Conservation (phyloP, 2,888 invertebrate genomes). For the Microplitis deprimator region DNA sequence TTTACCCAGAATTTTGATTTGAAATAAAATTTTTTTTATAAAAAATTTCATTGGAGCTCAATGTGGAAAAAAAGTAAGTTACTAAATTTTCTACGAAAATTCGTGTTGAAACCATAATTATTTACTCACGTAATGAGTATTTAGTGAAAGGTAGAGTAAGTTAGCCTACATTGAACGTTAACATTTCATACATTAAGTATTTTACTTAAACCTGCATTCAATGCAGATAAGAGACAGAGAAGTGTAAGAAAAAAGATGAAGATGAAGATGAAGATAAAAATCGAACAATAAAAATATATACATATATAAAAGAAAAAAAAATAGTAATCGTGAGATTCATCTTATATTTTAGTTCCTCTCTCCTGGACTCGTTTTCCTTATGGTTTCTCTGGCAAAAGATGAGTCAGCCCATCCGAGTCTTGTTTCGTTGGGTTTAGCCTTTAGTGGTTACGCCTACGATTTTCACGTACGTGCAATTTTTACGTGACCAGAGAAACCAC, state of each 20-base stretch:
- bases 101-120: too few relatives aligned
- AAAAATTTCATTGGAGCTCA: too few relatives aligned
- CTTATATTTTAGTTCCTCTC: not conserved
- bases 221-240: not conserved
- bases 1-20: too few relatives aligned
- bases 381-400: conserved; percentile 20
- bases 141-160: too few relatives aligned
- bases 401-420: conserved; percentile 31
- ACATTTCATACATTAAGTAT: too few relatives aligned
- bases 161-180: too few relatives aligned
- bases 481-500: not conserved
- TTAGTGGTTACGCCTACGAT: conserved; percentile 28
- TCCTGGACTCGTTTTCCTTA: not conserved
- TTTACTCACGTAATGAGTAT: too few relatives aligned
- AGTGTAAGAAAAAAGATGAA: not conserved
- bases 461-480: conserved; percentile 9
- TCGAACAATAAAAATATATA: not conserved
- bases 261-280: not conserved
- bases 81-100: too few relatives aligned
- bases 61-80: too few relatives aligned
- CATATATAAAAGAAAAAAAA: not conserved
- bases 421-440: conserved; percentile 1
- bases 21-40: too few relatives aligned
- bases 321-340: not conserved
- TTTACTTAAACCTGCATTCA: too few relatives aligned